A percentile compares a stretch with the other conserved stretches of the same genome.
phyloP scores from a whole-genome alignment of 2,797 vertebrate species.

The Parotocinclus haroldoi region DNA sequence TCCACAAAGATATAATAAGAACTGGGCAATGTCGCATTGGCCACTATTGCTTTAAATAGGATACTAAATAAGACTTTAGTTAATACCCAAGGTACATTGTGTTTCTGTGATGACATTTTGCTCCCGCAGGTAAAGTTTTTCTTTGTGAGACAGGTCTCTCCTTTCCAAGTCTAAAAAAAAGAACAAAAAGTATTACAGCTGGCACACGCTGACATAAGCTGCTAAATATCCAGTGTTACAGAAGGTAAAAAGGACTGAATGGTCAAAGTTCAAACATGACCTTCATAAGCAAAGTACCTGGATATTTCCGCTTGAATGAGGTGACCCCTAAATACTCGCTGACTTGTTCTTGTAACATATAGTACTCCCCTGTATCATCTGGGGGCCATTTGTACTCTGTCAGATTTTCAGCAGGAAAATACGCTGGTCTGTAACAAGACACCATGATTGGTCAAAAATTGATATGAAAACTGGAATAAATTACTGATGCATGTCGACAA shows the following conservation, averaged over 20 bases:
- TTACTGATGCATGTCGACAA: too few species aligned
- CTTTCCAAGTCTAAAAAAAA: conserved; percentile 86
- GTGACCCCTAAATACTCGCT: conserved; percentile 98
- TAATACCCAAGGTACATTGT: conserved; percentile 93
- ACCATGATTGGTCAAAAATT: background rate
- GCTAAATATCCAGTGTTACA: too few species aligned
- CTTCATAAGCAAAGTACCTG: conserved; percentile 82
- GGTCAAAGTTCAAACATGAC: too few species aligned
- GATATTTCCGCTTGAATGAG: conserved; percentile 97
- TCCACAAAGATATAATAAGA: too few species aligned
- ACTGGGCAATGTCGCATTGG: background rate
- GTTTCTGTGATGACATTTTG: conserved; percentile 98
- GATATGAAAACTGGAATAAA: too few species aligned
- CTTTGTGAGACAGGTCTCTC: conserved; percentile 95
- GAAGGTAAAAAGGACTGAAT: too few species aligned
- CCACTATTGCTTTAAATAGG: too few species aligned
- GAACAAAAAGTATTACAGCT: background rate
- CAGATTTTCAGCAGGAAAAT: conserved; percentile 96
- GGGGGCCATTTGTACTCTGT: conserved; percentile 98
- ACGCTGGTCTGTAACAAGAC: conserved; percentile 76
- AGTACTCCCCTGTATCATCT: conserved; percentile 95
- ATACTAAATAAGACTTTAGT: background rate
- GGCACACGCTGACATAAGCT: background rate
- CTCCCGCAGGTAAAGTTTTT: conserved; percentile 95
- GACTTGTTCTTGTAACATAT: conserved; percentile 98